These are phyloP conservation scores for Dasypolia templi DNA, from an alignment of 2,888 invertebrate species.

Conservation along the genomic window DNA sequence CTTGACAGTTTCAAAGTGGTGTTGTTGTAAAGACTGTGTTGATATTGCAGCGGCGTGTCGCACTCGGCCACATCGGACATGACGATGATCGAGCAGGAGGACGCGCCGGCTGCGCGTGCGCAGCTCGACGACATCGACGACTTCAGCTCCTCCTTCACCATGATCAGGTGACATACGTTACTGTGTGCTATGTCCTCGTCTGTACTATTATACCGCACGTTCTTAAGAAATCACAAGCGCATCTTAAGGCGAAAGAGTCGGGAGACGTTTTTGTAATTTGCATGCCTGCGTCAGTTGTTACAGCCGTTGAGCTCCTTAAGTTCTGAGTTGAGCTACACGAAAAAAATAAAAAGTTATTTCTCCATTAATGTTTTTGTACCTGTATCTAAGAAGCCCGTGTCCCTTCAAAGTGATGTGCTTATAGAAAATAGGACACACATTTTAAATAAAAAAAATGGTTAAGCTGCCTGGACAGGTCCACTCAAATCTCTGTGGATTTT, in stretches of 20 bases:
- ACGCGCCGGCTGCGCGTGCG: constrained; percentile 73
- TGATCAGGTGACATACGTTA: constrained; percentile 87
- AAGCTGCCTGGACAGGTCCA: neutral
- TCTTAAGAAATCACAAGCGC: too few relatives aligned
- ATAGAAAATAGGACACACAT: too few relatives aligned
- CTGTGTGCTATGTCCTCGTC: neutral
- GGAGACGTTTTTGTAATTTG: neutral
- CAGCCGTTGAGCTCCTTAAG: neutral
- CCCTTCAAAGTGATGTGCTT: too few relatives aligned
- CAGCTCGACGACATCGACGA: constrained; percentile 83
- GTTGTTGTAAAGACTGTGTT: constrained; percentile 6
- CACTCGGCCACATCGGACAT: constrained; percentile 96
- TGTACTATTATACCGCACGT: too few relatives aligned
- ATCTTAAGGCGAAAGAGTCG: neutral
- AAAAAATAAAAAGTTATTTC: too few relatives aligned
- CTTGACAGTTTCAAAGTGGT: neutral
- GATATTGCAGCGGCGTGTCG: constrained; percentile 79
- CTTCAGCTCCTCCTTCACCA: constrained; percentile 90
- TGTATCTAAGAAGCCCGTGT: too few relatives aligned
- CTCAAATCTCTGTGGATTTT: neutral
- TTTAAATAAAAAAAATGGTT: neutral
- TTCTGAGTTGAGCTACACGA: neutral
- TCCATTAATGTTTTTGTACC: too few relatives aligned
- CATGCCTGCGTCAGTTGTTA: neutral
- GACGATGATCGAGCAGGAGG: constrained; percentile 97